Evolutionary conservation across 2,113 vertebrate genomes (phyloP).

Genomic region (Ammodytes marinus): DNA sequence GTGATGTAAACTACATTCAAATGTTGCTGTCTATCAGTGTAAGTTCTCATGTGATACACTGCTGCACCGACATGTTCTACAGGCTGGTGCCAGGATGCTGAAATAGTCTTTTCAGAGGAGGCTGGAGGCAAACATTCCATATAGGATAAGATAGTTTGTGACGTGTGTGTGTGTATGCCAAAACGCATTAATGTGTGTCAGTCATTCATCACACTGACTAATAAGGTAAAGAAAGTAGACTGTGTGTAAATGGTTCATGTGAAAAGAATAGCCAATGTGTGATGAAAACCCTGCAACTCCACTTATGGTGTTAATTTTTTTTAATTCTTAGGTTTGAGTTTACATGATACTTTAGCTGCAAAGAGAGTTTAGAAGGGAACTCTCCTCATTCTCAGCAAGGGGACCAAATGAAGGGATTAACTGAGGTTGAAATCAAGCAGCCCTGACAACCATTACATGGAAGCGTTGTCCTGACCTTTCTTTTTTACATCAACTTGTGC

Average conservation of each 20-base stretch:
- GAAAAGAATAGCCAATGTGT: neutral
- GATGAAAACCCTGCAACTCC: neutral
- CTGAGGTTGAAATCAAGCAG: neutral
- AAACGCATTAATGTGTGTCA: neutral
- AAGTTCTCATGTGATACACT: slow-evolving; percentile 43
- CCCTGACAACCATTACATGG: neutral
- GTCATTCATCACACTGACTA: neutral
- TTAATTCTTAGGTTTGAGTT: neutral
- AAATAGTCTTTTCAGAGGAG: slow-evolving; percentile 30
- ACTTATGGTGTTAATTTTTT: neutral
- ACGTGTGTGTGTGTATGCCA: slow-evolving; percentile 9
- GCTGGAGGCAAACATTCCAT: slow-evolving; percentile 70
- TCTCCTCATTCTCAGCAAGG: neutral
- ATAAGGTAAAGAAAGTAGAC: neutral
- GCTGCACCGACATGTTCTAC: slow-evolving; percentile 71
- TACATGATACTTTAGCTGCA: neutral
- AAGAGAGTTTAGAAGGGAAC: neutral
- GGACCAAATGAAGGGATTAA: neutral
- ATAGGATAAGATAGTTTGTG: slow-evolving; percentile 36
- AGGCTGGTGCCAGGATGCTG: slow-evolving; percentile 62
- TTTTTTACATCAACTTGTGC: neutral
- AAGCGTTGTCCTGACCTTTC: neutral
- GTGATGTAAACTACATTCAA: slow-evolving; percentile 43
- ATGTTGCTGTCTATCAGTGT: slow-evolving; percentile 37
- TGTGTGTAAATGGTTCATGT: neutral